Evolutionary conservation across 2,797 vertebrate species (phyloP), one percentile per base, ranked within the genome.

Genomic region (Podargus strigoides): DNA sequence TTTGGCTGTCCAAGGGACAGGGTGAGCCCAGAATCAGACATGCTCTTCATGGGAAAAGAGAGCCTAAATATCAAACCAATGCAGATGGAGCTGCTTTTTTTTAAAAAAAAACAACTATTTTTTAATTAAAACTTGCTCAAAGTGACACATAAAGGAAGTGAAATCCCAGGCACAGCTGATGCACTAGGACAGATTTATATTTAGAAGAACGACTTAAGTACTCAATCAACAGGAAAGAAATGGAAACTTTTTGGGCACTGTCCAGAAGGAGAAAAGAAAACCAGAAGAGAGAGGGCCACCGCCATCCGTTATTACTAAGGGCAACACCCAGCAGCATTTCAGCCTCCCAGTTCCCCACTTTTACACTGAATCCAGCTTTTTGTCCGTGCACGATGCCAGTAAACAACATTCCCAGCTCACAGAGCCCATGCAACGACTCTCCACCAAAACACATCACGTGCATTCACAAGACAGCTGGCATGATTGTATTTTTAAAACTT

Each of bases 51-150:
- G 63, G 67, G 28, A 64, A 67, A 87, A 64, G 24, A 81, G 22
- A 34, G 22, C 23, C 59, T 66, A 44, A 81, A 55, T 82, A 94
- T 90, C 90, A 94, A 73, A 85, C 67, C 47, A 41, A 67, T 37
- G 78, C 87, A 95, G 74, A 87, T 2, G 23, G 81, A 53, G n/a
- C 7, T 14, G 4, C 32, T 39, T 24, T 22, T 60, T 14, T 49
- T 36, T 30, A n/a, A n/a, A n/a, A n/a, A n/a, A n/a, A n/a, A n/a
- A n/a, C n/a, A n/a, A n/a, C n/a, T n/a, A n/a, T 77, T 74, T 53
- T 53, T 50, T 50, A 83, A 89, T 92, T 89, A 93, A 95, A 94
- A 74, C 32, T 74, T 34, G 50, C 55, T 93, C 85, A 60, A 91
- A 91, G 79, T 77, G 75, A 55, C 64, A 93, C 83, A 94, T 59